phyloP scores from a whole-genome alignment of 2,113 vertebrate genomes.

The Brachionichthys hirsutus region DNA sequence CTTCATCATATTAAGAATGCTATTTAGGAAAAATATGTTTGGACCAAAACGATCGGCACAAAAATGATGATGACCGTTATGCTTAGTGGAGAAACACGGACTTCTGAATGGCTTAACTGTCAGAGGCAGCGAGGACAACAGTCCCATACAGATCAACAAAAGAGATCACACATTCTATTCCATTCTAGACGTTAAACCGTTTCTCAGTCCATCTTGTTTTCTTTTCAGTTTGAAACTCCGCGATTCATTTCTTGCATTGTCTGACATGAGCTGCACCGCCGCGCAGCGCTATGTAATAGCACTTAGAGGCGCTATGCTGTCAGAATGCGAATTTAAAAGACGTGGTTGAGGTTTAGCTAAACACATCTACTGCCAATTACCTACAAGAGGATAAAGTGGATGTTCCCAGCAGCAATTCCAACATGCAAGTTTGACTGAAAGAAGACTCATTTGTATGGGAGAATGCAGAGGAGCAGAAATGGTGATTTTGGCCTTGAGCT shows the following conservation, averaged over 20 bases:
- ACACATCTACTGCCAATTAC: constrained; percentile 58
- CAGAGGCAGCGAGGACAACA: constrained; percentile 9
- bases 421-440: constrained; percentile 48
- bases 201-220: constrained; percentile 15
- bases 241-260: constrained; percentile 23
- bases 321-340: constrained; percentile 58
- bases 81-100: background rate
- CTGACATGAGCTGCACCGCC: constrained; percentile 34
- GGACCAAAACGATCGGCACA: too few species aligned
- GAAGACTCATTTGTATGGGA: constrained; percentile 68
- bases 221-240: constrained; percentile 35
- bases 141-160: background rate
- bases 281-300: constrained; percentile 36
- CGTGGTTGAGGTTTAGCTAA: constrained; percentile 52
- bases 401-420: constrained; percentile 44
- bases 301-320: constrained; percentile 49
- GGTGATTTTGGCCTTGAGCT: constrained; percentile 55
- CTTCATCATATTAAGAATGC: too few species aligned
- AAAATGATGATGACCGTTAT: too few species aligned
- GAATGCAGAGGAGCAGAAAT: constrained; percentile 48
- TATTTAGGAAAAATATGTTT: too few species aligned
- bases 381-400: constrained; percentile 41
- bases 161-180: background rate
- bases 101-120: background rate
- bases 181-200: background rate